These are phyloP conservation scores for Pangasius djambal DNA, from an alignment of 2,797 vertebrate species.

Conservation along the genomic window DNA sequence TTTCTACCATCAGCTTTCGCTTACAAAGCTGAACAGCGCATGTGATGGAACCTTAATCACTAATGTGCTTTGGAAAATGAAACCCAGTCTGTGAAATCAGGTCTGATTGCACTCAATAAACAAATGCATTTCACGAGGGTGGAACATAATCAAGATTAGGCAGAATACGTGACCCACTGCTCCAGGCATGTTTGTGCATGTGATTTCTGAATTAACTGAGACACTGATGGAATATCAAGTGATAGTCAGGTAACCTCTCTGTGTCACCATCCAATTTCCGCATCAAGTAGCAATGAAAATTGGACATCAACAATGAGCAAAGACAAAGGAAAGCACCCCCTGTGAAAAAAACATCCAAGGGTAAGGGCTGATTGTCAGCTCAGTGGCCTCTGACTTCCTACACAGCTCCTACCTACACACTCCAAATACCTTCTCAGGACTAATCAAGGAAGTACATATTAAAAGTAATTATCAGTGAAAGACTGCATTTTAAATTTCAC, in stretches of 20 bases:
- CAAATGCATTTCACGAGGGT: slow-evolving; percentile 50
- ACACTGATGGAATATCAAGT: slow-evolving; percentile 45
- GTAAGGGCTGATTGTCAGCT: slow-evolving; percentile 17
- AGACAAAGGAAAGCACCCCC: slow-evolving; percentile 40
- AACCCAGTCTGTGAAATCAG: slow-evolving; percentile 66
- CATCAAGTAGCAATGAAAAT: slow-evolving; percentile 49
- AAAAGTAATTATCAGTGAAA: slow-evolving; percentile 34
- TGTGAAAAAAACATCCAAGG: slow-evolving; percentile 26
- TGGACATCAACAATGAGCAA: slow-evolving; percentile 44
- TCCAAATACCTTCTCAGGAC: slow-evolving; percentile 23
- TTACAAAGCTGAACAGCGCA: slow-evolving; percentile 59
- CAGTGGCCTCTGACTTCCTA: neutral
- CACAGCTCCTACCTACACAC: slow-evolving; percentile 10
- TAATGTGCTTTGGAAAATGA: slow-evolving; percentile 58
- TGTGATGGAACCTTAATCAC: slow-evolving; percentile 66
- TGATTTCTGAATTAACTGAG: slow-evolving; percentile 50
- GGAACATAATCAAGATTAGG: slow-evolving; percentile 62
- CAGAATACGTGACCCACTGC: slow-evolving; percentile 54
- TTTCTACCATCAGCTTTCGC: slow-evolving; percentile 56
- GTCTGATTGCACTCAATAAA: slow-evolving; percentile 68
- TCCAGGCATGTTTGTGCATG: slow-evolving; percentile 52
- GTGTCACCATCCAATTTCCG: slow-evolving; percentile 52
- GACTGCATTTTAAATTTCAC: slow-evolving; percentile 7
- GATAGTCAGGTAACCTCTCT: slow-evolving; percentile 63
- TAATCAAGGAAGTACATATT: slow-evolving; percentile 30